phyloP scores from a whole-genome alignment of 2,888 invertebrate species.

The Ophraella communa region DNA sequence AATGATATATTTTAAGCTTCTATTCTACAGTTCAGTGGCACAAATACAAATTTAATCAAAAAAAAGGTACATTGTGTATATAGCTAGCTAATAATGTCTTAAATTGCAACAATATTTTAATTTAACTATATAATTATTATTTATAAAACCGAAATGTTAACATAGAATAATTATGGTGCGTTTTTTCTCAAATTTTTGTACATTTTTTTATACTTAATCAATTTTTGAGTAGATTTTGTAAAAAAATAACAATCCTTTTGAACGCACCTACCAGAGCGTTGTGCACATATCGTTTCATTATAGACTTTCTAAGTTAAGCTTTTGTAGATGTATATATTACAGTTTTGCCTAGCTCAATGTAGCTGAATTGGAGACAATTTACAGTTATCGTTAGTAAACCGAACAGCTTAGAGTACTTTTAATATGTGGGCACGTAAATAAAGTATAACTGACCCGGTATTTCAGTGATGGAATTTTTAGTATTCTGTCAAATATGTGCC shows the following conservation, averaged over 20 bases:
- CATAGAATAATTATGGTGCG: no score
- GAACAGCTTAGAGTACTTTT: constrained; percentile 28
- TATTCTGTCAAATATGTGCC: constrained; percentile 60
- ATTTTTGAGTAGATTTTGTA: constrained; percentile 35
- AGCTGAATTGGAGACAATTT: constrained; percentile 16
- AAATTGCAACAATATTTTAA: not conserved
- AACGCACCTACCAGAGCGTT: constrained; percentile 40
- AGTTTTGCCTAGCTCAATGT: constrained; percentile 27
- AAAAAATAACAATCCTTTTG: constrained; percentile 38
- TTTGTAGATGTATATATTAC: constrained; percentile 44
- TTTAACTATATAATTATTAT: no score
- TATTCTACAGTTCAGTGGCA: not conserved
- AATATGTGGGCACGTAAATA: constrained; percentile 28
- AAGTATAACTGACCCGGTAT: constrained; percentile 44
- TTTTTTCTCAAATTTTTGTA: not conserved
- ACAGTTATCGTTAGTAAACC: constrained; percentile 23
- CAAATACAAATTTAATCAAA: not conserved
- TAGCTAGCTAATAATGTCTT: not conserved
- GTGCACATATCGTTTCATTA: constrained; percentile 47
- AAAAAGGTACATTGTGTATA: not conserved
- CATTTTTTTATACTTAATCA: not conserved
- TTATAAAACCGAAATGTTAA: no score
- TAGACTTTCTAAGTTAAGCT: constrained; percentile 39
- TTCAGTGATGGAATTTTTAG: constrained; percentile 59
- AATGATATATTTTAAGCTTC: no score